Base-by-base conservation (phyloP, 2,888 invertebrate genomes). In the Leptinotarsa haldemani region DNA sequence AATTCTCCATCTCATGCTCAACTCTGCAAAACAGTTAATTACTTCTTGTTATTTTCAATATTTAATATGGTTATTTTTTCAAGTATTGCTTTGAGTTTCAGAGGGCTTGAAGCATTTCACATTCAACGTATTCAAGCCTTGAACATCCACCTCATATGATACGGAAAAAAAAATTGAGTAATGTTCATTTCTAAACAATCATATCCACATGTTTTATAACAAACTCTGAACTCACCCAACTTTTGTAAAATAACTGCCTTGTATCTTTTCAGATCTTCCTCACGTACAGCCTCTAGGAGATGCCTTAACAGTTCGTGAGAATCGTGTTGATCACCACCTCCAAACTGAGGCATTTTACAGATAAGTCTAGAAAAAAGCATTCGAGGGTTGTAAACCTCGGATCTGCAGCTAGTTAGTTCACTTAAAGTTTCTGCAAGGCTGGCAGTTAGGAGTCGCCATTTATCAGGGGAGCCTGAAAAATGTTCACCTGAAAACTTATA, bases 281-380 rank as follows among this genome's bases (percentile, higher is more conserved):
- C 92, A 78, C 93, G 92, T 79, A 98, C 94, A 78, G 94, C 94
- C 87, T 99, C 98, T 68, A 99, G 88, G 65, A 99, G 88, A 88
- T 96, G 96, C 70, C 98, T 89, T 20, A 99, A 89, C 71, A 99
- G 88, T 87, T 99, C 99, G 84, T 99, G 99, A 0, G 98, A 93
- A 86, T 99, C 99, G 84, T 99, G 99, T 84, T 99, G 98, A 82
- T 97, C 95, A 2, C 95, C 97, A 13, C 97, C 97, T 69, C 94
- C 94, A 86, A 98, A 98, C 85, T 97, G 94, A 0, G 95, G 94
- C 84, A 93, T 90, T 80, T 93, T 93, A 79, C 88, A 89, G 73
- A 91, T 92, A 25, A 94, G 88, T 74, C 91, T 90, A 46, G 76
- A 78, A 30, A 94, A 89, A 65, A 95, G 88, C 83, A 91, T 90